Base-by-base conservation (phyloP, 1,140 invertebrate genomes). In the Campoletis sonorensis region DNA sequence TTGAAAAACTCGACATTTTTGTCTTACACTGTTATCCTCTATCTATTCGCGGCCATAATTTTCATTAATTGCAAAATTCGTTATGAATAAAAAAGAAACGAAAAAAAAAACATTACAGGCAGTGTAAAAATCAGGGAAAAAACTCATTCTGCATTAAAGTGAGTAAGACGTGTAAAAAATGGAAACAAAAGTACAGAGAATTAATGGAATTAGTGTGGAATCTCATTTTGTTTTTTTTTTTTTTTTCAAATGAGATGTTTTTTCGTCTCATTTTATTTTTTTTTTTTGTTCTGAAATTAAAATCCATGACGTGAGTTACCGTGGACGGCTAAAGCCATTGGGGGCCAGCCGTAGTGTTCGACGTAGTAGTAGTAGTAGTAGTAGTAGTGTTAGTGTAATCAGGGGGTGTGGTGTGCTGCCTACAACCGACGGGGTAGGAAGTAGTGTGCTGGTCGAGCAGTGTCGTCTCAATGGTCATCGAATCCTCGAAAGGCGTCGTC, bases 301-400 rank as follows among this genome's bases (percentile, higher is more conserved):
- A 92, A 92, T 91, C 90, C 90, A 92, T 92, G 91, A 89, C 89
- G 87, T 90, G 91, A 91, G 91, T 92, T 92, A 92, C 91, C 91
- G 91, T 92, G 87, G 88, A 84, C 86, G 89, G 89, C 89, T 92
- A 92, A 86, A 92, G 90, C 91, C 91, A 92, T 87, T 92, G 89
- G 85, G 91, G 90, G 86, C 88, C 89, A 87, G 76, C 76, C 76
- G 33, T 67, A 78, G 88, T 91, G 88, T 92, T 91, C 89, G 90
- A 88, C 88, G 91, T 75, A 83, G 82, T 84, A 58, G 54, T 58
- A 79, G 78, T 79, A 75, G 49, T 80, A 80, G 79, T 80, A 80
- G 79, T 80, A 71, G 79, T 86, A 89, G 90, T 91, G 91, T 92
- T 92, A 90, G 91, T 92, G 91, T 92, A 90, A 88, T 90, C 90